Percentiles rank a stretch among this genome's conserved stretches.
phyloP scores from a whole-genome alignment of 2,888 invertebrate species.

The Hyalella azteca region DNA sequence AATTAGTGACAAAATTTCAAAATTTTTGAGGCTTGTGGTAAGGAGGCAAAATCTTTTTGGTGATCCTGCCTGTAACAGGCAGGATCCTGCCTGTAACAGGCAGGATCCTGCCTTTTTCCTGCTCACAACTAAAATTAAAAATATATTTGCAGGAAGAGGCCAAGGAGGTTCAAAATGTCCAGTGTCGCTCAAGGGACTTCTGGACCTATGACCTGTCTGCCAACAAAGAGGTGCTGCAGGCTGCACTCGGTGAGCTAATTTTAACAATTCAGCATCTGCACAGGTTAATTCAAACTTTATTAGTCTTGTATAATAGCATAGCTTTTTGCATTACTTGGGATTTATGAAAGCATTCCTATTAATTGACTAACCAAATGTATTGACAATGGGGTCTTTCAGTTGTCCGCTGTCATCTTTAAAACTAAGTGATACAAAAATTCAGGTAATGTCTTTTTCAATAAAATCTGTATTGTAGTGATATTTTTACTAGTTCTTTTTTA shows the following conservation, averaged over 20 bases:
- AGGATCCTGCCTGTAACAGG: too few relatives aligned
- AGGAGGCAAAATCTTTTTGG: too few relatives aligned
- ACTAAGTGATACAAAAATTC: not conserved
- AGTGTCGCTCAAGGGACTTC: not conserved
- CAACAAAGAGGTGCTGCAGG: not conserved
- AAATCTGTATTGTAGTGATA: not conserved
- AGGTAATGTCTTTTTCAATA: not conserved
- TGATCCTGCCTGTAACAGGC: too few relatives aligned
- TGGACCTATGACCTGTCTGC: slow-evolving; percentile 11
- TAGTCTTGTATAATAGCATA: not conserved
- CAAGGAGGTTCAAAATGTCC: not conserved
- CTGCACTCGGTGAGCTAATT: slow-evolving; percentile 1
- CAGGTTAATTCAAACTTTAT: not conserved
- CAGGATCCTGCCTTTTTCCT: too few relatives aligned
- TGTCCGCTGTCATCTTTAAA: not conserved
- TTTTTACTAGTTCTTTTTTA: not conserved
- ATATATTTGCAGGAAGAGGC: slow-evolving; percentile 12
- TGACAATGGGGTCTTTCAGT: not conserved
- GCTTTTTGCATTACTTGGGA: not conserved
- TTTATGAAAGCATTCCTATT: not conserved
- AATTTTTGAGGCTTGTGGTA: too few relatives aligned
- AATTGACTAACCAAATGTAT: not conserved
- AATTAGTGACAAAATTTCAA: too few relatives aligned
- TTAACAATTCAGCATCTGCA: not conserved
- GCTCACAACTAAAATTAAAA: too few relatives aligned